Conservation (phyloP, 2,888 invertebrate genomes). For the Magallana nippona region DNA sequence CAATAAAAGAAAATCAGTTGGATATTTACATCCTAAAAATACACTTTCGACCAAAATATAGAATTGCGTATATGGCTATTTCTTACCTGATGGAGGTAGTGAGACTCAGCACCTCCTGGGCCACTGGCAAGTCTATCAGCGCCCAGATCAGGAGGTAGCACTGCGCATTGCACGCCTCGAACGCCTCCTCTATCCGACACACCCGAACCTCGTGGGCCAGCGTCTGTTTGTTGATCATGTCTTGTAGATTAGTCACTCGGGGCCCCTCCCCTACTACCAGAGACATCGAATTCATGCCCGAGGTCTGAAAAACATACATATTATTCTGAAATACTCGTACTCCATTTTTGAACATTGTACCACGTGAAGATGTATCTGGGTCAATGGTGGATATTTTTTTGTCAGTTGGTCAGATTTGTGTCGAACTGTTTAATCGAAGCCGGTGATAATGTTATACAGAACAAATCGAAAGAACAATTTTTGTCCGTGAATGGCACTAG, state of each 20-base stretch:
- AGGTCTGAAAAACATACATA: conserved; percentile 24
- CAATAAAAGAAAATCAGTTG: neutral
- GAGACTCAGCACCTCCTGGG: conserved; percentile 58
- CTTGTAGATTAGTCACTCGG: conserved; percentile 28
- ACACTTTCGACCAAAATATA: neutral
- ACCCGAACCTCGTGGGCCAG: conserved; percentile 55
- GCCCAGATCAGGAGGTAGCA: conserved; percentile 62
- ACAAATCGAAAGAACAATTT: too few species aligned
- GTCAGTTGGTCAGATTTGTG: too few species aligned
- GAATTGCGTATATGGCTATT: neutral
- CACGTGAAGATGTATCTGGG: too few species aligned
- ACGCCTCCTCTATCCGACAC: conserved; percentile 54
- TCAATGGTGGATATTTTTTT: too few species aligned
- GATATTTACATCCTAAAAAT: neutral
- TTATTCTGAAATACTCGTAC: too few species aligned
- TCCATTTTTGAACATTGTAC: too few species aligned
- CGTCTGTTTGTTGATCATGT: conserved; percentile 51
- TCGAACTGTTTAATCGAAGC: too few species aligned
- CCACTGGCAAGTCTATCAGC: conserved; percentile 53
- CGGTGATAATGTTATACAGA: too few species aligned
- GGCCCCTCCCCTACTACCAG: conserved; percentile 51
- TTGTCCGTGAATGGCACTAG: too few species aligned
- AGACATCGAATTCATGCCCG: conserved; percentile 43
- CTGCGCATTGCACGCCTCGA: conserved; percentile 54
- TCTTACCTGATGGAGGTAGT: conserved; percentile 58